phyloP scores from a whole-genome alignment of 2,113 vertebrate species.

The Anolis sagrei region DNA sequence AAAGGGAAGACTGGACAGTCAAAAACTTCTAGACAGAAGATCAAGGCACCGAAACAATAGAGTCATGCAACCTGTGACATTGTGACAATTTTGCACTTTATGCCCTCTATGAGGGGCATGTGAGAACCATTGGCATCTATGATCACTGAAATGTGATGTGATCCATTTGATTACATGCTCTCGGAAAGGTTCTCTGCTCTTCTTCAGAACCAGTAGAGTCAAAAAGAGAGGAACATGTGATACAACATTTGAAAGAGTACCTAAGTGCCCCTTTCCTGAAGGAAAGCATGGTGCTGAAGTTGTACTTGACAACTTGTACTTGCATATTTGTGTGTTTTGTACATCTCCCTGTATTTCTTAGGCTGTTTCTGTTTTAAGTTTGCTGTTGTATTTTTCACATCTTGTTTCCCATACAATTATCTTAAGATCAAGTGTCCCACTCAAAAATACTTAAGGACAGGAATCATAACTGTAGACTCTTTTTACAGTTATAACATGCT shows the following conservation, averaged over 20 bases:
- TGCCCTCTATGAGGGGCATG: slow-evolving; percentile 54
- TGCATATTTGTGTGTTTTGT: slow-evolving; percentile 1
- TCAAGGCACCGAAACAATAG: slow-evolving; percentile 72
- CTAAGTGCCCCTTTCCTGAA: slow-evolving; percentile 38
- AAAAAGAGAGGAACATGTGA: slow-evolving; percentile 29
- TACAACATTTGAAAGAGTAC: slow-evolving; percentile 37
- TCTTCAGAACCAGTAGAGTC: slow-evolving; percentile 30
- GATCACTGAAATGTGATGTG: slow-evolving; percentile 43
- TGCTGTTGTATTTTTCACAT: neutral
- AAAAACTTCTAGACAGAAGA: slow-evolving; percentile 71
- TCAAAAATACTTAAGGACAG: neutral
- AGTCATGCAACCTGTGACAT: slow-evolving; percentile 26
- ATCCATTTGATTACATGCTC: slow-evolving; percentile 44
- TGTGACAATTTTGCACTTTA: slow-evolving; percentile 62
- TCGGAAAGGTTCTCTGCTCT: slow-evolving; percentile 48
- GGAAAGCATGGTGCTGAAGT: slow-evolving; percentile 58
- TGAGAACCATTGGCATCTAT: slow-evolving; percentile 46
- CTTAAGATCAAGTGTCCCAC: neutral
- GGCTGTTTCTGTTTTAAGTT: neutral
- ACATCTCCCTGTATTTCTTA: neutral
- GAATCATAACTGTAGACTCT: neutral
- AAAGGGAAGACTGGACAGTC: slow-evolving; percentile 63
- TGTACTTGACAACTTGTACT: slow-evolving; percentile 36
- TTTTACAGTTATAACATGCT: slow-evolving; percentile 9
- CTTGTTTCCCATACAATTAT: neutral